Evolutionary conservation across 1,140 invertebrate species (phyloP).

Genomic region (Bombus waltoni): DNA sequence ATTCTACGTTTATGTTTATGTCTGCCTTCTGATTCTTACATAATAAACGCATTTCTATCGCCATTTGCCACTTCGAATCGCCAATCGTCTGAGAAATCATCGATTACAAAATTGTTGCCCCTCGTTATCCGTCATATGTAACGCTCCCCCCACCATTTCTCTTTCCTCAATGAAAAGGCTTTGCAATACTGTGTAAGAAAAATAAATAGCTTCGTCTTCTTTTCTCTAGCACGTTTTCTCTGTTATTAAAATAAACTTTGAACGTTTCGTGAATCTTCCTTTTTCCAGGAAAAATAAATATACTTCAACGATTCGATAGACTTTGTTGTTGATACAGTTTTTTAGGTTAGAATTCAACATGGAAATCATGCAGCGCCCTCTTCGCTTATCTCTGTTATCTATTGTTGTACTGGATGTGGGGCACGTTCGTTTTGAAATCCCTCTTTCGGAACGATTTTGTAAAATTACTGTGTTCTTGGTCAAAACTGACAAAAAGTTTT

Average conservation of each 20-base stretch:
- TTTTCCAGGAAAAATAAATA: constrained; percentile 42
- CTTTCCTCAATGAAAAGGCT: constrained; percentile 14
- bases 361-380: constrained; percentile 4
- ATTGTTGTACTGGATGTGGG: background rate
- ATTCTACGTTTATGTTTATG: background rate
- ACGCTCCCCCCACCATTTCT: background rate
- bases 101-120: background rate
- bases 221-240: constrained; percentile 2
- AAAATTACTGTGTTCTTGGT: background rate
- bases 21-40: background rate
- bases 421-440: too few relatives aligned
- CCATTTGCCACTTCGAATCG: background rate
- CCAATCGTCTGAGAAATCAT: background rate
- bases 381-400: background rate
- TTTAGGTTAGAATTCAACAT: constrained; percentile 1
- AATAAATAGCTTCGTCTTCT: constrained; percentile 48
- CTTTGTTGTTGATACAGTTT: constrained; percentile 11
- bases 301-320: constrained; percentile 25
- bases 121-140: background rate
- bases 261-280: background rate
- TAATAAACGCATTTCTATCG: constrained; percentile 12
- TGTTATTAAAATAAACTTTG: constrained; percentile 44
- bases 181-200: constrained; percentile 51
- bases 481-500: background rate
- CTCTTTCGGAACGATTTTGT: background rate